Base-by-base conservation (phyloP, 2,113 vertebrate genomes). In the Malurus elegans region DNA sequence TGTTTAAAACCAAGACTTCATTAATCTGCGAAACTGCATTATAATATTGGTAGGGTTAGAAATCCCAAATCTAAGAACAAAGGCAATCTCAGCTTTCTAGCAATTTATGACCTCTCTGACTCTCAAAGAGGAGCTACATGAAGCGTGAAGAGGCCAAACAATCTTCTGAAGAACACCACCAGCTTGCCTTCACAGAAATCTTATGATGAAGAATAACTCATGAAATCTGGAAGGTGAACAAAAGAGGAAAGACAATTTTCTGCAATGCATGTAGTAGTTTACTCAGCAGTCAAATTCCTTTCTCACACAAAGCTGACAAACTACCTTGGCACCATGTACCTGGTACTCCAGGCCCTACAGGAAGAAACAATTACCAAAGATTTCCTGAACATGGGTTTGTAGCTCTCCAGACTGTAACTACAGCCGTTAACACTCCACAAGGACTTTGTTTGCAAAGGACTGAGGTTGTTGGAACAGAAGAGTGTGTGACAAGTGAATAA, bases 1-100 rank as follows among this genome's bases (percentile, higher is more conserved):
- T 0, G 1, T 40, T 62, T 65, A 67, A 71, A 79, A 32, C 0
- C 9, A 60, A 19, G 1, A 73, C 15, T 47, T 58, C 5, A 70
- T 13, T 78, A 14, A 53, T 40, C 40, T 57, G 32, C 3, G 1
- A 84, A 91, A 80, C 11, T 4, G 18, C 13, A 57, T 47, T 64
- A 48, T 4, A 2, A 45, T 54, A 83, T 83, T 50, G 17, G 28
- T 50, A 53, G 19, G 1, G 0, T 44, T 44, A 84, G 47, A 89
- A 67, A 36, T 51, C 32, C 8, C 18, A 70, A 44, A 88, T 32
- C 19, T 23, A 57, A 76, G 90, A 75, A 2, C 0, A 1, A 84
- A 70, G 53, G 21, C 23, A 76, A 18, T 24, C 8, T 72, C 9
- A 15, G 71, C 42, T 86, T 79, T 62, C 42, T 42, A 86, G 54